Evolutionary conservation across 2,888 invertebrate genomes (phyloP).

Genomic region (Phalera bucephala): DNA sequence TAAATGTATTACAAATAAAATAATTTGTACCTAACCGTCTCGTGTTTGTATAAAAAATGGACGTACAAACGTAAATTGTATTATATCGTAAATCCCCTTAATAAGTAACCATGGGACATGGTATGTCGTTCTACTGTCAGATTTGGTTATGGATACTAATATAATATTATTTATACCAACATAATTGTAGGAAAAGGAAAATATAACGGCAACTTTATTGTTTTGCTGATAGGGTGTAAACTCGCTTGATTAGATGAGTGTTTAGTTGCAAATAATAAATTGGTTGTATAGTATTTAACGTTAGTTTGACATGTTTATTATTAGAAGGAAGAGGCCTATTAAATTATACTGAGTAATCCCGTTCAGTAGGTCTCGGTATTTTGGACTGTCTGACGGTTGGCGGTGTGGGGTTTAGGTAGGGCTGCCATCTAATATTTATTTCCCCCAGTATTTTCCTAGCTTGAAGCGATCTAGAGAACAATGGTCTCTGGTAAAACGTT

Average conservation of each 20-base stretch:
- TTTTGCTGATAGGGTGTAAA: constrained; percentile 28
- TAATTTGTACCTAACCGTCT: constrained; percentile 64
- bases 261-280: constrained; percentile 32
- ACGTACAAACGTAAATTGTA: constrained; percentile 64
- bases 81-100: constrained; percentile 71
- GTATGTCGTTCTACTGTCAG: constrained; percentile 72
- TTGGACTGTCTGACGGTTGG: constrained; percentile 60
- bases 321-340: constrained; percentile 75
- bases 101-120: constrained; percentile 64
- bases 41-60: constrained; percentile 69
- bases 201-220: constrained; percentile 15
- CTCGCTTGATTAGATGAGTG: constrained; percentile 16
- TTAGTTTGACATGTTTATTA: constrained; percentile 78
- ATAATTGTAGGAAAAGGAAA: constrained; percentile 15
- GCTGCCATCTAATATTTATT: too few species aligned
- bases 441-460: too few species aligned
- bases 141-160: constrained; percentile 70
- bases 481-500: too few species aligned
- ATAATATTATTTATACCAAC: constrained; percentile 53
- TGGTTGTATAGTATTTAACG: constrained; percentile 66
- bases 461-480: too few species aligned
- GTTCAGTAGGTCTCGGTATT: constrained; percentile 64
- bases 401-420: constrained; percentile 53
- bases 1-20: constrained; percentile 75
- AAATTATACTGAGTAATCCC: constrained; percentile 77